phyloP scores from a whole-genome alignment of 2,888 invertebrate genomes.

The Salpingus planirostris region DNA sequence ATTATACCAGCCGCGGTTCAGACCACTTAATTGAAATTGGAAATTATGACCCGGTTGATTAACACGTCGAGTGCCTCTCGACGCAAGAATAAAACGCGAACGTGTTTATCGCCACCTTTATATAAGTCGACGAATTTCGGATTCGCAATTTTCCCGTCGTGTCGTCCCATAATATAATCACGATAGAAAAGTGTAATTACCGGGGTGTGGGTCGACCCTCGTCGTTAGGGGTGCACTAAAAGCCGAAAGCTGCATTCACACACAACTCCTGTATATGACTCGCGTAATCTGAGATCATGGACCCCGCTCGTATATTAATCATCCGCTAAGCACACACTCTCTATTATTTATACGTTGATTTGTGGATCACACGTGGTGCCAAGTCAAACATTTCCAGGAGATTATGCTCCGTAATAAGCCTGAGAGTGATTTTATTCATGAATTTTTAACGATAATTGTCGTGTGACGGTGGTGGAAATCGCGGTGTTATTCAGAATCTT shows the following conservation, averaged over 20 bases:
- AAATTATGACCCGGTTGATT: constrained; percentile 33
- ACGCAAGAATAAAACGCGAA: too few relatives aligned
- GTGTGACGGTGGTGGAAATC: constrained; percentile 1
- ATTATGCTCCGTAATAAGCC: constrained; percentile 19
- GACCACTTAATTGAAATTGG: constrained; percentile 38
- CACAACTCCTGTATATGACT: too few relatives aligned
- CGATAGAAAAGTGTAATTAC: too few relatives aligned
- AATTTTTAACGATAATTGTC: too few relatives aligned
- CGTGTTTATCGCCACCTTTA: too few relatives aligned
- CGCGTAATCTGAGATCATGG: constrained; percentile 33
- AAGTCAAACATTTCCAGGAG: constrained; percentile 25
- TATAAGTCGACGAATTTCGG: too few relatives aligned
- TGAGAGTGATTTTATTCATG: constrained; percentile 10
- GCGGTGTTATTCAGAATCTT: constrained; percentile 16
- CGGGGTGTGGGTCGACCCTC: too few relatives aligned
- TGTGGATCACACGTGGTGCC: constrained; percentile 24
- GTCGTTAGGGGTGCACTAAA: too few relatives aligned
- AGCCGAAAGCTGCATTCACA: too few relatives aligned
- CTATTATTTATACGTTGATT: constrained; percentile 31
- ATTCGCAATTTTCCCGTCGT: too few relatives aligned
- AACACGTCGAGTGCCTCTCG: constrained; percentile 21
- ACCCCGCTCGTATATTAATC: constrained; percentile 29
- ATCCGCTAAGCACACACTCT: constrained; percentile 26
- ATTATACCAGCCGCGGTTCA: constrained; percentile 31
- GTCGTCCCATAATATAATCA: too few relatives aligned